Base-by-base conservation (phyloP, 2,888 invertebrate genomes). In the Agrotis puta region DNA sequence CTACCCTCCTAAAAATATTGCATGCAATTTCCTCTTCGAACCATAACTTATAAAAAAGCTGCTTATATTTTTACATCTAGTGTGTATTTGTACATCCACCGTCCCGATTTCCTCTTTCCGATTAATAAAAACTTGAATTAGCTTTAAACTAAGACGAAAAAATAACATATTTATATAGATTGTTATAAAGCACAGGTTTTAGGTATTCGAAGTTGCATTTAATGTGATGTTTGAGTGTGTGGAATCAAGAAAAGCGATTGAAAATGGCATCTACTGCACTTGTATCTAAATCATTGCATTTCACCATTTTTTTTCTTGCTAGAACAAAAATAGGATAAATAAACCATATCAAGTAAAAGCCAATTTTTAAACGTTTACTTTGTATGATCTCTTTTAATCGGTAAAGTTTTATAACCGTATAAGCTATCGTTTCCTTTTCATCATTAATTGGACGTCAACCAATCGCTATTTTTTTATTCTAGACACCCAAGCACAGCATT, bases 181-280 rank as follows among this genome's bases (percentile, higher is more conserved):
- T 95, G 95, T 96, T 95, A 95, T 92, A 88, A 94, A 94, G 95
- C 95, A 96, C 95, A 95, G 95, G 95, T 94, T 94, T 91, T 95
- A 95, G 95, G 94, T 94, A 93, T 92, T 87, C 91, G 91, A 92
- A 93, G 92, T 94, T 95, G 95, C 95, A 95, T 95, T 94, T 95
- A 77, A 85, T 81, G 77, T 72, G 56, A 70, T 77, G 79, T 79
- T 85, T 70, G 73, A 64, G 24, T 73, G 64, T 85, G 59, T 47
- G 33, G 57, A 79, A 67, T 79, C 58, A 64, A 59, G 18, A 79
- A 67, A 73, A 33, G 39, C 47, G 68, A 77, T 43, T 71, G 20
- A 56, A 61, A 61, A 50, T 74, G 71, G 45, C 69, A 20, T 61
- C 54, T 43, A 27, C 9, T 7, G 14, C 51, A 70, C 48, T 69